These are phyloP conservation scores for Megaceryle maxima DNA, from an alignment of 2,113 vertebrate genomes.

Conservation along the genomic window DNA sequence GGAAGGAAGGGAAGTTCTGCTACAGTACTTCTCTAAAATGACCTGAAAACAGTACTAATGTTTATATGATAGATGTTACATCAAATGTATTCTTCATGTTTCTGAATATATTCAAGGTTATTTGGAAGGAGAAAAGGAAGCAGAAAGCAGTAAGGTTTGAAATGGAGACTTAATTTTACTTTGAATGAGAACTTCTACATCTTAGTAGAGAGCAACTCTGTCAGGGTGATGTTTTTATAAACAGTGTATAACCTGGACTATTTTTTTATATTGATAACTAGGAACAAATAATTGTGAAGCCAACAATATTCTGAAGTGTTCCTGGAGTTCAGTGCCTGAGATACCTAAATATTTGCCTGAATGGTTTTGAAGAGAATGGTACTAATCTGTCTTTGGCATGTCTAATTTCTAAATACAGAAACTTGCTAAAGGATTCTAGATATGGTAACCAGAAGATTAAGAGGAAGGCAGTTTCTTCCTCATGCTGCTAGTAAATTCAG, in stretches of 20 bases:
- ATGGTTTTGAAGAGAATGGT: neutral
- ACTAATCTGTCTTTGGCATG: neutral
- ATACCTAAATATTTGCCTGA: neutral
- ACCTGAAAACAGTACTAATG: neutral
- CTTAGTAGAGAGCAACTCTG: neutral
- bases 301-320: neutral
- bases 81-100: neutral
- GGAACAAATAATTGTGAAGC: neutral
- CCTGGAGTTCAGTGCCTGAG: neutral
- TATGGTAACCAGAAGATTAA: neutral
- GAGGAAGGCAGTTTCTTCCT: neutral
- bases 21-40: neutral
- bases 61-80: neutral
- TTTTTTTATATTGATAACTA: neutral
- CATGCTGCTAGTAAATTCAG: neutral
- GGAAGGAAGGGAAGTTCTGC: neutral
- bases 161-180: neutral
- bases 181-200: neutral
- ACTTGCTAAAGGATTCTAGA: neutral
- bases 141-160: neutral
- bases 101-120: neutral
- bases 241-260: neutral
- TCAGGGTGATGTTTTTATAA: neutral
- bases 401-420: neutral
- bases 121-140: neutral